Conservation (phyloP, 2,888 invertebrate species). For the Lagria hirta region DNA sequence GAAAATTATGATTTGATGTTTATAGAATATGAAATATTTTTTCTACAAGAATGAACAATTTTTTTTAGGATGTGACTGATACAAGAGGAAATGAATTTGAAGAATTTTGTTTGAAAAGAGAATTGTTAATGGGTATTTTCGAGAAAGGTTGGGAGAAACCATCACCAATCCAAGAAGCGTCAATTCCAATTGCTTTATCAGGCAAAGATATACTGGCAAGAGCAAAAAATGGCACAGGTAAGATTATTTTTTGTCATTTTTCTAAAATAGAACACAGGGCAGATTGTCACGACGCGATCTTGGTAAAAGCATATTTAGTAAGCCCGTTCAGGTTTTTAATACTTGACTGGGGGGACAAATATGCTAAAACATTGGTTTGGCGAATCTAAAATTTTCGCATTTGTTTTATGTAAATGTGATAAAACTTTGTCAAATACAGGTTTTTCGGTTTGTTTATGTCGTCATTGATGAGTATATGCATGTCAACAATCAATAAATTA, state of each 20-base stretch:
- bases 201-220: slow-evolving; percentile 97
- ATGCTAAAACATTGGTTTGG: slow-evolving; percentile 42
- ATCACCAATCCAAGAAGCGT: slow-evolving; percentile 98
- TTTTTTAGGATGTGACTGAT: slow-evolving; percentile 88
- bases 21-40: not conserved
- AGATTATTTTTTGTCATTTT: slow-evolving; percentile 15
- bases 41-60: not conserved
- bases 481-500: no score
- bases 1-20: not conserved
- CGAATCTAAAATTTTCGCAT: slow-evolving; percentile 20
- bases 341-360: slow-evolving; percentile 40
- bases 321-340: slow-evolving; percentile 33
- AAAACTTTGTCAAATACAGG: slow-evolving; percentile 13
- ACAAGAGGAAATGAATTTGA: slow-evolving; percentile 99
- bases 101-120: slow-evolving; percentile 96
- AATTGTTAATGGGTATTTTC: slow-evolving; percentile 98
- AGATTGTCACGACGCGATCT: not conserved
- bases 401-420: slow-evolving; percentile 11
- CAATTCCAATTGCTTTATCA: slow-evolving; percentile 96
- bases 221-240: slow-evolving; percentile 97
- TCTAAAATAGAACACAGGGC: not conserved
- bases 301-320: slow-evolving; percentile 33
- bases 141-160: slow-evolving; percentile 99
- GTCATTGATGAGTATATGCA: no score
- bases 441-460: no score